A percentile compares a stretch with the other conserved stretches of the same genome.
These are phyloP conservation scores for Brachyptera putata DNA, from an alignment of 2,888 invertebrate species.

Conservation along the genomic window DNA sequence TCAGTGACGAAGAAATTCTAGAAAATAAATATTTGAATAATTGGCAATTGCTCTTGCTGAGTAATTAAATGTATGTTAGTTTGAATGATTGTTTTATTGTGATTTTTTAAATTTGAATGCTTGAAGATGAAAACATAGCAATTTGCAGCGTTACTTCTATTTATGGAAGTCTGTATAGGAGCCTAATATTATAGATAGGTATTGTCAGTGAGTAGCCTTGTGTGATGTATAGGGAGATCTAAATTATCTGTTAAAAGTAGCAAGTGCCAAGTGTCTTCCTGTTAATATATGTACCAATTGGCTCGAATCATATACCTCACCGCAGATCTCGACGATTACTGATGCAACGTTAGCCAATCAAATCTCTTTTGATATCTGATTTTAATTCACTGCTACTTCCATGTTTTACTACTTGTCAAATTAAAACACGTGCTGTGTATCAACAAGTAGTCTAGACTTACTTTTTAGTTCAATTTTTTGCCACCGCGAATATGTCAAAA, in stretches of 20 bases:
- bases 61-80: neutral
- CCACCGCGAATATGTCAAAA: too few species aligned
- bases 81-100: slow-evolving; percentile 8
- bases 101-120: slow-evolving; percentile 13
- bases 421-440: too few species aligned
- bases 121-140: slow-evolving; percentile 2
- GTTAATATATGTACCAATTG: slow-evolving; percentile 6
- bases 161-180: too few species aligned
- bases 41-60: slow-evolving; percentile 10
- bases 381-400: neutral
- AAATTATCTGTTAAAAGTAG: too few species aligned
- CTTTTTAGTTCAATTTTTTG: too few species aligned
- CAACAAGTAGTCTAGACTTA: too few species aligned
- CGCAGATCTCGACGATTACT: neutral
- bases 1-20: slow-evolving; percentile 27
- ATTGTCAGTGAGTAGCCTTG: neutral
- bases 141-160: neutral
- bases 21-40: slow-evolving; percentile 23
- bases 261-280: slow-evolving; percentile 7
- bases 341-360: neutral
- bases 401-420: too few species aligned
- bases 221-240: slow-evolving; percentile 12
- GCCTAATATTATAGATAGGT: neutral
- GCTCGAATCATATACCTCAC: slow-evolving; percentile 7
- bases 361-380: neutral